These are phyloP conservation scores for Eurystomus glaucurus DNA, from an alignment of 2,797 vertebrate species.

Conservation along the genomic window DNA sequence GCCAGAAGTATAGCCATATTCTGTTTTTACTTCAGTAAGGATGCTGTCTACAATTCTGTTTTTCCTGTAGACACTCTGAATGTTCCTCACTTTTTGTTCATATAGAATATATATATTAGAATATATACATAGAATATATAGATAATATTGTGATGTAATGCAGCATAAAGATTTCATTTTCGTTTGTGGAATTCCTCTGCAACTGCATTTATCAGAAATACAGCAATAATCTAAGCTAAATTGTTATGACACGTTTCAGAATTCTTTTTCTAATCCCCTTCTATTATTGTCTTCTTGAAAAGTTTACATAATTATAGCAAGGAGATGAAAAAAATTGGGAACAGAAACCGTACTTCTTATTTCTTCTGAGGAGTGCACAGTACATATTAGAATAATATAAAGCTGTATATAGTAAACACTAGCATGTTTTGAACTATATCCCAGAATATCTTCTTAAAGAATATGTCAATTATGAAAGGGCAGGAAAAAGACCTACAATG, in stretches of 20 bases:
- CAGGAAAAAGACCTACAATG: not conserved
- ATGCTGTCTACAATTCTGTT: not conserved
- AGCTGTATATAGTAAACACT: not conserved
- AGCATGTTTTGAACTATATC: not conserved
- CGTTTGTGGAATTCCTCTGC: not conserved
- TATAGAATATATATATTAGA: no score
- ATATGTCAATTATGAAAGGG: not conserved
- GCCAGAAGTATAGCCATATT: not conserved
- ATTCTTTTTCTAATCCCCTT: not conserved
- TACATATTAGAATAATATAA: not conserved
- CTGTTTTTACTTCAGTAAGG: not conserved
- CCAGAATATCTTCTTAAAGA: not conserved
- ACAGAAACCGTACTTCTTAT: not conserved
- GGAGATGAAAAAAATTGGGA: not conserved
- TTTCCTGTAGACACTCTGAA: not conserved
- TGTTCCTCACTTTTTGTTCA: not conserved
- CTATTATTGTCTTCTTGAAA: not conserved
- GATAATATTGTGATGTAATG: not conserved
- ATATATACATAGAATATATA: no score
- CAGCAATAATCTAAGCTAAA: not conserved
- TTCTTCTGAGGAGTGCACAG: not conserved
- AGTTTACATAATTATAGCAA: not conserved
- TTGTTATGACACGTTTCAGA: not conserved
- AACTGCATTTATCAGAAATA: constrained; percentile 23
- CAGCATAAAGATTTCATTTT: not conserved